Evolutionary conservation across 2,113 vertebrate genomes (phyloP), one percentile per base, ranked within the genome.

Genomic region (Trichechus manatus): DNA sequence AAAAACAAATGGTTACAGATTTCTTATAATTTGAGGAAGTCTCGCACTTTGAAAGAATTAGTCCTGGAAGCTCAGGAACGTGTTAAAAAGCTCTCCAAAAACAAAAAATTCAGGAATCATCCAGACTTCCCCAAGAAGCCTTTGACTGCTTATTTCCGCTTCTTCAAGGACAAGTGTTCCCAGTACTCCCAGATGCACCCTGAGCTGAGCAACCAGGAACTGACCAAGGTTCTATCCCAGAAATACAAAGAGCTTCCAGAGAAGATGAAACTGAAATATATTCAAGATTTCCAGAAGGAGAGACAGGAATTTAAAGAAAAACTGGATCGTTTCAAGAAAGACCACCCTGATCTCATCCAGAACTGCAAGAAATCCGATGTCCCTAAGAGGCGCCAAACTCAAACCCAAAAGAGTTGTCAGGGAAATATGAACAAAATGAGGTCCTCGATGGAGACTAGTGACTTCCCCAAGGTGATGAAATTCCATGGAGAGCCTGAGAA

Each of bases 111-210:
- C 1, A 86, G 74, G 64, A 91, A 91, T 1, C 61, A 89, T 15
- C 72, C 82, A 39, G 99, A 99, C 97, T 99, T 99, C 87, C 99
- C 99, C 80, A 99, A 99, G 98, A 99, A 99, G 98, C 99, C 99
- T 19, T 97, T 99, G 97, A 99, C 99, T n/a, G 99, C 99, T 29
- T 99, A 99, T 96, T 99, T 99, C 96, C 99, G 99, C 97, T 99
- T 99, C 98, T 99, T 99, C 97, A 99, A 99, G 99, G 99, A 99
- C 97, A 99, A 99, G 97, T 98, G 99, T 79, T 98, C 99, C 74
- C 99, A 99, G 96, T 99, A 99, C 13, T 99, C 99, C 92, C 99
- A 99, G 97, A 98, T 99, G 82, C 99, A 99, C 97, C 99, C 99
- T 0, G 98, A 99, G 91, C 99, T 99, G 99, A 99, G 98, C 98